These are phyloP conservation scores for Drosophila fulvimacula DNA, from an alignment of 2,888 invertebrate genomes.

Conservation along the genomic window DNA sequence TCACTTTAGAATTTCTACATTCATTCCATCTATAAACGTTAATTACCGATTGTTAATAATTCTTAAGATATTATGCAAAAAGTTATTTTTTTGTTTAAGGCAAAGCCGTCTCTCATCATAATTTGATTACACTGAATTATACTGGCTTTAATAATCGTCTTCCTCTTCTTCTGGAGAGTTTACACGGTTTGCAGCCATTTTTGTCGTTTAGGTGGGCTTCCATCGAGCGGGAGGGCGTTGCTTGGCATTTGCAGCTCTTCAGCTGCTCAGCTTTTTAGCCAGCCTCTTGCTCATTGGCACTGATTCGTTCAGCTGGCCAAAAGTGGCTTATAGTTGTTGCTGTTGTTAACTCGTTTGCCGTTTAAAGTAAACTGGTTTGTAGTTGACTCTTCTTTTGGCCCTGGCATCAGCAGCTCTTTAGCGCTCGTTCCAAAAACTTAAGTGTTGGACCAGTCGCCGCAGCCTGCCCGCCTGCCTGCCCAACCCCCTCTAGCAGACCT, in stretches of 20 bases:
- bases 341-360: conserved; percentile 71
- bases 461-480: not conserved
- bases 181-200: conserved; percentile 47
- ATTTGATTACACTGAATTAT: not conserved
- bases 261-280: conserved; percentile 33
- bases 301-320: conserved; percentile 74
- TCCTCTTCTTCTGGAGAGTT: not conserved
- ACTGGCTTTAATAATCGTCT: not conserved
- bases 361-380: conserved; percentile 66
- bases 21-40: not conserved
- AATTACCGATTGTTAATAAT: not conserved
- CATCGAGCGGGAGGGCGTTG: conserved; percentile 41
- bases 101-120: not conserved
- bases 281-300: conserved; percentile 71
- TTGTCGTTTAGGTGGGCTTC: conserved; percentile 32
- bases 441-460: conserved; percentile 73
- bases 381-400: conserved; percentile 53
- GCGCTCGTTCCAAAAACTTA: conserved; percentile 74
- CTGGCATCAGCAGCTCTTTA: conserved; percentile 79
- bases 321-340: conserved; percentile 52
- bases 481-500: not conserved
- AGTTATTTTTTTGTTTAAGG: too few species aligned
- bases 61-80: too few species aligned
- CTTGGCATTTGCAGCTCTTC: conserved; percentile 39
- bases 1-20: not conserved